Evolutionary conservation across 2,888 invertebrate species (phyloP), one percentile per base, ranked within the genome.

Genomic region (Ormyrus thymus): DNA sequence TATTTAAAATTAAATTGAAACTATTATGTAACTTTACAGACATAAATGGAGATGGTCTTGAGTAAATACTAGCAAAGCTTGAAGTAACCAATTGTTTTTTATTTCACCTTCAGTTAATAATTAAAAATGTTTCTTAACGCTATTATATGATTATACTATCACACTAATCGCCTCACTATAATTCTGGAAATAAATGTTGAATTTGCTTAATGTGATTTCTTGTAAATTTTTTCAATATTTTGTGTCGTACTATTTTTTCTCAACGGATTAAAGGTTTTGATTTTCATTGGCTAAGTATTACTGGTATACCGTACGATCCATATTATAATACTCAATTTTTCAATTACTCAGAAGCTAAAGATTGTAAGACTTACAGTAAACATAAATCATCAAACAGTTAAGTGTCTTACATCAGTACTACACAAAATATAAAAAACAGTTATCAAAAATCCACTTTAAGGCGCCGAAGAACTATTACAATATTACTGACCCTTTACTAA

Each of bases 81-180:
- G 69, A 73, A 72, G 56, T 80, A 80, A 76, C 77, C 80, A 80
- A 75, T 80, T 46, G 64, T 64, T 11, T 56, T 79, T 80, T 76
- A 76, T 80, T 79, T 79, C 69, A 69, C 72, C 76, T 77, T 77
- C 64, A 70, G 51, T 75, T 68, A 55, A 78, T 78, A 78, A 78
- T 81, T 76, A 72, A 81, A 81, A 81, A 81, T 80, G 77, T 61
- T 55, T 62, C 78, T 78, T 81, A 81, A 65, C 48, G 6, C 70
- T 78, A 81, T 62, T 62, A 72, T 69, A 78, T 45, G 77, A 77
- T 80, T 78, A 78, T 68, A 62, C 65, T 74, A 80, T 80, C 73
- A 76, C 76, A 80, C 72, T 80, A 80, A 80, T 76, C 69, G 72
- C 69, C 46, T 68, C 72, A 69, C 69, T 69, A 51, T 79, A 75